These are phyloP conservation scores for Diploptera punctata DNA, from an alignment of 2,888 invertebrate species.

Conservation along the genomic window DNA sequence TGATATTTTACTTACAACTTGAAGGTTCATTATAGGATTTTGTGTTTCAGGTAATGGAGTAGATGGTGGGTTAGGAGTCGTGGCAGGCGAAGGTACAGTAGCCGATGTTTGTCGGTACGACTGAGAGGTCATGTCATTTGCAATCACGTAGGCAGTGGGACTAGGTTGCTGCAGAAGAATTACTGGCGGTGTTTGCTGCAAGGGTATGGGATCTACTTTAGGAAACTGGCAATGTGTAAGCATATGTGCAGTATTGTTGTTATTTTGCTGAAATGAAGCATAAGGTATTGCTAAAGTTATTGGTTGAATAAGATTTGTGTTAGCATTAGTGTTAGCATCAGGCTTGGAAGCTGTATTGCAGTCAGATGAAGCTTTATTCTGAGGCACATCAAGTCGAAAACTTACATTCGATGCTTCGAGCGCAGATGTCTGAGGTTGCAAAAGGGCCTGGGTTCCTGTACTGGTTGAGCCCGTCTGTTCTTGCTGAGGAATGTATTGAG, in stretches of 20 bases:
- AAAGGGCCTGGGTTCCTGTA: neutral
- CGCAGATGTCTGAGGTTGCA: neutral
- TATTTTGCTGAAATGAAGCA: slow-evolving; percentile 11
- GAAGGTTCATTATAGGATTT: neutral
- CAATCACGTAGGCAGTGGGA: slow-evolving; percentile 14
- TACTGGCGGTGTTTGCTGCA: slow-evolving; percentile 46
- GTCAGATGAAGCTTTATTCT: neutral
- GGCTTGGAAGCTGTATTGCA: neutral
- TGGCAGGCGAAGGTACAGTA: slow-evolving; percentile 30
- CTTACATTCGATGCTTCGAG: neutral
- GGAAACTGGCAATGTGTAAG: slow-evolving; percentile 10
- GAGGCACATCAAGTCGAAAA: neutral
- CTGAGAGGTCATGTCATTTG: neutral
- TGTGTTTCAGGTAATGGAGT: slow-evolving; percentile 17
- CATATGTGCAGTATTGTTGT: neutral
- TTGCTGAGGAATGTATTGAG: slow-evolving; percentile 6
- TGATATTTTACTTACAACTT: neutral
- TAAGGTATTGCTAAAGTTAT: slow-evolving; percentile 1
- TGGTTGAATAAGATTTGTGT: neutral
- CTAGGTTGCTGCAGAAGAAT: slow-evolving; percentile 30
- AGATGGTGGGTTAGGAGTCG: slow-evolving; percentile 26
- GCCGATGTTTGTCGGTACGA: too few species aligned
- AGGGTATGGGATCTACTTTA: slow-evolving; percentile 2
- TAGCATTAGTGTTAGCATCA: slow-evolving; percentile 1
- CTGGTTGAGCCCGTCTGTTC: neutral